Percentiles rank a stretch among this genome's conserved stretches.
Evolutionary conservation across 2,113 vertebrate genomes (phyloP).

Genomic region (Eupsittula cactorum): DNA sequence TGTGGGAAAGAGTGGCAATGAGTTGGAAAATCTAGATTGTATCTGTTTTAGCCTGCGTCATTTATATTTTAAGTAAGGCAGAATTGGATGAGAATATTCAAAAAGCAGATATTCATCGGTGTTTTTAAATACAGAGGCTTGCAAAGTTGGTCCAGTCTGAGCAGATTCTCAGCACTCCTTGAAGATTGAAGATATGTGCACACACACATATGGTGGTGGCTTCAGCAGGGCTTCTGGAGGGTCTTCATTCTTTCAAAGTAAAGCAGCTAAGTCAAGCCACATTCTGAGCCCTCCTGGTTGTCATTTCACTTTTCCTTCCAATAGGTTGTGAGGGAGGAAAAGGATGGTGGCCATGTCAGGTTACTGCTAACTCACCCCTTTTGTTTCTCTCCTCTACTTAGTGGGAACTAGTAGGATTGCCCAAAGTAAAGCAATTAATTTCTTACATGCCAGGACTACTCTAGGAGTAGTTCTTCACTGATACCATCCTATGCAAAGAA

Average conservation of each 20-base stretch:
- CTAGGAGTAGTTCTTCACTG: not conserved
- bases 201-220: not conserved
- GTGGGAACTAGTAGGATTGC: not conserved
- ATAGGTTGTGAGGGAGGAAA: not conserved
- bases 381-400: not conserved
- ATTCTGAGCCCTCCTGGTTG: not conserved
- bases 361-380: not conserved
- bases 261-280: not conserved
- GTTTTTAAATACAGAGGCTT: not conserved
- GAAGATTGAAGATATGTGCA: not conserved
- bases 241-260: not conserved
- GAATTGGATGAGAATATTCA: not conserved
- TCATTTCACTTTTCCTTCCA: not conserved
- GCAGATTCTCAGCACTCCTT: not conserved
- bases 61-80: not conserved
- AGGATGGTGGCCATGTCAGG: not conserved
- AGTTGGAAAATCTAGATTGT: not conserved
- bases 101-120: not conserved
- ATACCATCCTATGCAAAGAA: not conserved
- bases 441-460: not conserved
- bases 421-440: not conserved
- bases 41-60: not conserved
- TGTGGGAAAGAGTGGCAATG: not conserved
- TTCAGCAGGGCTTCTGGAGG: not conserved
- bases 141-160: rapidly evolving